These are phyloP conservation scores for Dendropsophus ebraccatus DNA, from an alignment of 2,113 vertebrate species.

Conservation along the genomic window DNA sequence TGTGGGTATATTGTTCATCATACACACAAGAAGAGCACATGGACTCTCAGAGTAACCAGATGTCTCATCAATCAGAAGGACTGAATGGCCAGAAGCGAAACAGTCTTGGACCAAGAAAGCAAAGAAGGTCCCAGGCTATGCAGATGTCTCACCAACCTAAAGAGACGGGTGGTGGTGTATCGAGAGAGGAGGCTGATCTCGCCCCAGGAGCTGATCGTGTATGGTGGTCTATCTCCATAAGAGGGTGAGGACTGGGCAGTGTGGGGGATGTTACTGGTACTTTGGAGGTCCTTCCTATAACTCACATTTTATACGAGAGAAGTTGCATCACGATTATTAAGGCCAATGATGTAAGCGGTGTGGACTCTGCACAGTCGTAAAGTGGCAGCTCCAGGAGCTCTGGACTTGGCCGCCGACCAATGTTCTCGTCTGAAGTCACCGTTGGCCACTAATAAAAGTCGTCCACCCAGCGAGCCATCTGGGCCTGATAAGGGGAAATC, in stretches of 20 bases:
- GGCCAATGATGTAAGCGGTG: not conserved
- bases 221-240: too few relatives aligned
- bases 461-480: conserved; percentile 9
- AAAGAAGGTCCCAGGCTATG: not conserved
- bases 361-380: not conserved
- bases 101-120: not conserved
- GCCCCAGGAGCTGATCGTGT: too few relatives aligned
- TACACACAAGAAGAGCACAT: not conserved
- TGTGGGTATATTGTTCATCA: not conserved
- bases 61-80: not conserved
- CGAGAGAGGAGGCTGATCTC: not conserved
- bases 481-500: not conserved
- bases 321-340: not conserved
- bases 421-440: not conserved
- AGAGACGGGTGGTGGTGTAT: not conserved
- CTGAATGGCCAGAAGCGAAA: too few relatives aligned
- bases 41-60: not conserved
- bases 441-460: not conserved
- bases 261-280: not conserved
- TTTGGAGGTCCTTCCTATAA: too few relatives aligned
- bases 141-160: not conserved
- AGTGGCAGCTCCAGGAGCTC: not conserved
- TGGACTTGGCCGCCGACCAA: not conserved
- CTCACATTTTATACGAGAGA: not conserved
- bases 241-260: not conserved